phyloP scores from a whole-genome alignment of 2,113 vertebrate species.

The Ardeotis arabs region DNA sequence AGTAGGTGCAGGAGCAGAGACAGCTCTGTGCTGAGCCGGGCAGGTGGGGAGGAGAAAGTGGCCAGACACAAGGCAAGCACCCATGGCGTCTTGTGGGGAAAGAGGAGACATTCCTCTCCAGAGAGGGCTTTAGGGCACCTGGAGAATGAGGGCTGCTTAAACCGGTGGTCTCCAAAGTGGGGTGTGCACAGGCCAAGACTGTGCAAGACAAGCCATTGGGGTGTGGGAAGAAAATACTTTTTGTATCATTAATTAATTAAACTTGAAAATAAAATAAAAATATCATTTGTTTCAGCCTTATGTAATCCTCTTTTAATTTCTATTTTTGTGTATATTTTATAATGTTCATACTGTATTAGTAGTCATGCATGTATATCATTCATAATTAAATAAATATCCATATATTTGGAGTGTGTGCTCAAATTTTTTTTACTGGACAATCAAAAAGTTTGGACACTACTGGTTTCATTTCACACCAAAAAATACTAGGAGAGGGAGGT shows the following conservation, averaged over 20 bases:
- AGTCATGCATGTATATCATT: background rate
- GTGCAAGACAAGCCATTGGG: fast-evolving
- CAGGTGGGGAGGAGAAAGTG: background rate
- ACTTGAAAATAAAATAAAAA: background rate
- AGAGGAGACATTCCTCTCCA: background rate
- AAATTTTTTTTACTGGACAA: background rate
- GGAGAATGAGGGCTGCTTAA: background rate
- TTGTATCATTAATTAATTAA: background rate
- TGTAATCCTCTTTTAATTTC: background rate
- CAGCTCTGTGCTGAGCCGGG: background rate
- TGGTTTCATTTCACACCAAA: background rate
- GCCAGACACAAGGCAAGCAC: background rate
- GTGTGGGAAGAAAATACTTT: fast-evolving
- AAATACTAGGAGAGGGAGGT: background rate
- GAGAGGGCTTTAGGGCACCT: background rate
- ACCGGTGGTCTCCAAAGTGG: background rate
- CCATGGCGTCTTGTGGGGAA: background rate
- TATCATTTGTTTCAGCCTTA: background rate
- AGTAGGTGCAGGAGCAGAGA: background rate
- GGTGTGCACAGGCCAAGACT: background rate
- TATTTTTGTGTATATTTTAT: background rate
- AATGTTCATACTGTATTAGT: background rate
- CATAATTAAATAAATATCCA: background rate
- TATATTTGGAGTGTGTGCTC: fast-evolving
- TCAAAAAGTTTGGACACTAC: background rate